These are phyloP conservation scores for Takifugu flavidus DNA, from an alignment of 2,113 vertebrate genomes.

Conservation along the genomic window DNA sequence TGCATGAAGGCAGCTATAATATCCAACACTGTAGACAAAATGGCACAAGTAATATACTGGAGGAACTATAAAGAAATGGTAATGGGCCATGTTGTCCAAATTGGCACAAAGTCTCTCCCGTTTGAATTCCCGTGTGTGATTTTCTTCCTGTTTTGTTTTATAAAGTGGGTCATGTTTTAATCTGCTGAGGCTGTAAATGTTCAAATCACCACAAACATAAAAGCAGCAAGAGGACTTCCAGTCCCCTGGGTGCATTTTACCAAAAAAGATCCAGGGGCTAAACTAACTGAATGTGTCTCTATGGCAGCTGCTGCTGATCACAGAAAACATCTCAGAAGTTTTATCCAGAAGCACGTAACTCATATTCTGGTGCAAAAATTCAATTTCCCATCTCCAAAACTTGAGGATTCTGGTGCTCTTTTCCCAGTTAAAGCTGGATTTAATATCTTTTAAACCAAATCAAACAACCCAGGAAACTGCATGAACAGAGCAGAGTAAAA, in stretches of 20 bases:
- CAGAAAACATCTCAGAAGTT: neutral
- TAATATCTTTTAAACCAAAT: too few relatives aligned
- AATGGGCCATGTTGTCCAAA: neutral
- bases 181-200: slow-evolving; percentile 3
- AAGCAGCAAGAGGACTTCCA: slow-evolving; percentile 2
- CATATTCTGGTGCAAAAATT: too few relatives aligned
- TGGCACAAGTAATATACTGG: slow-evolving; percentile 16
- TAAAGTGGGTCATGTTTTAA: slow-evolving; percentile 33
- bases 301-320: slow-evolving; percentile 4
- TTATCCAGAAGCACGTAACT: neutral
- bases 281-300: neutral
- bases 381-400: too few relatives aligned
- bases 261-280: slow-evolving; percentile 11
- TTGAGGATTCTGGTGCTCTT: too few relatives aligned
- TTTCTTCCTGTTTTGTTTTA: slow-evolving; percentile 14
- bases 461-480: too few relatives aligned
- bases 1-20: too few relatives aligned
- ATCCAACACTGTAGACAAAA: neutral
- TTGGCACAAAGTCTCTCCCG: slow-evolving; percentile 1
- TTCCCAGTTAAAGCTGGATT: too few relatives aligned
- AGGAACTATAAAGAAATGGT: slow-evolving; percentile 2
- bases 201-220: slow-evolving; percentile 13
- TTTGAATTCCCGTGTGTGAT: slow-evolving; percentile 1
- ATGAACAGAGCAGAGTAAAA: too few relatives aligned
- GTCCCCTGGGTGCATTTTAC: slow-evolving; percentile 8